These are phyloP conservation scores for Trichechus manatus DNA, from an alignment of 2,113 vertebrate species.

Conservation along the genomic window DNA sequence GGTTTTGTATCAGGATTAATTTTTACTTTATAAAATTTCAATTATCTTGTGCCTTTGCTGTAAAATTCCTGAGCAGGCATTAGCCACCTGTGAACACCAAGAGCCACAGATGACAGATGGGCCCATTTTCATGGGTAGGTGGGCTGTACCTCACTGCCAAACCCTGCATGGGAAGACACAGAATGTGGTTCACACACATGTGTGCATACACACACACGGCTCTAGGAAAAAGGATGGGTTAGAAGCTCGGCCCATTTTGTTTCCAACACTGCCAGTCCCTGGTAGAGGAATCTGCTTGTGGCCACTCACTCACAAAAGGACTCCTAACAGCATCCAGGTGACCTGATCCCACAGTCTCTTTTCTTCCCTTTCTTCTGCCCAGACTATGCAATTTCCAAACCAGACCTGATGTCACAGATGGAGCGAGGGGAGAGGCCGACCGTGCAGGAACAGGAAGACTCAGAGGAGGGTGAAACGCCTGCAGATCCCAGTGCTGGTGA, in stretches of 20 bases:
- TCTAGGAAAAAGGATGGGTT: not conserved
- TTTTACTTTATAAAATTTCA: not conserved
- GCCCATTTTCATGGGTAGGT: not conserved
- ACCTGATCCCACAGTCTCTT: not conserved
- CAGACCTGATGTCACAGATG: conserved; percentile 88
- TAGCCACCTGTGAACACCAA: not conserved
- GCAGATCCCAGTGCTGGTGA: conserved; percentile 88
- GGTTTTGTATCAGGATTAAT: not conserved
- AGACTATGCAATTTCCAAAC: conserved; percentile 92
- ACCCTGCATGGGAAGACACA: not conserved
- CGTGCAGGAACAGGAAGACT: conserved; percentile 85
- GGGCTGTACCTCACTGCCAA: fast-evolving
- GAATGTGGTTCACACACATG: not conserved
- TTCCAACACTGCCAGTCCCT: not conserved
- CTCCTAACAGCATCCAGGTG: not conserved
- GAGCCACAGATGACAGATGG: not conserved
- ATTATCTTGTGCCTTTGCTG: not conserved
- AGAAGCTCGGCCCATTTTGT: not conserved
- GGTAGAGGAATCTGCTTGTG: not conserved
- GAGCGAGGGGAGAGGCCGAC: conserved; percentile 85
- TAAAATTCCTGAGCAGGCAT: not conserved
- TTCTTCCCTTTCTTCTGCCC: conserved; percentile 65
- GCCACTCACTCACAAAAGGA: not conserved
- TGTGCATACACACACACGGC: not conserved
- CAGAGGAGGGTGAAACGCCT: conserved; percentile 87